Evolutionary conservation across 2,888 invertebrate genomes (phyloP), one percentile per base, ranked within the genome.

Genomic region (Dasysyrphus tricinctus): DNA sequence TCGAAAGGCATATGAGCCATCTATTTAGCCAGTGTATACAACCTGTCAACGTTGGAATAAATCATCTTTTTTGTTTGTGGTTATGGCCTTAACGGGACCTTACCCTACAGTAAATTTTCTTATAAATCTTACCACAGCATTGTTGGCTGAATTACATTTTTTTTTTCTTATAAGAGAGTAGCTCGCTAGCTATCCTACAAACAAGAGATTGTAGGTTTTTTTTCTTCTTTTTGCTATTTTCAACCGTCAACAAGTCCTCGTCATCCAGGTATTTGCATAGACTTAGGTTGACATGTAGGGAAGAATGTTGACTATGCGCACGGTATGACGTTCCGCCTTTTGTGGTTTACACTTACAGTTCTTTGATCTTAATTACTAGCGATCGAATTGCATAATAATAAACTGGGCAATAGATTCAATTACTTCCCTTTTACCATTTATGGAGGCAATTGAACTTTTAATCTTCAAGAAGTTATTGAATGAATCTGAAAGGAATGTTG

Each of bases 351-450:
- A 82, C 79, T 75, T 82, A 86, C 86, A 82, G 86, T 86, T 79
- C 82, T 86, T 86, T 86, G 86, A 86, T 86, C 86, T 86, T 82
- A 82, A 86, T 86, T 86, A 54, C 78, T 75, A 65, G 72, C 82
- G 86, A 86, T 86, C 32, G 82, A 65, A 86, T 82, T 82, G 86
- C 86, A 86, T 86, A 82, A 86, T 86, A 82, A 86, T 79, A 82
- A 79, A 86, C 82, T 79, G 86, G 74, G 79, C 86, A 79, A 57
- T 49, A 44, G 72, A 42, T 82, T 70, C 59, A 75, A 79, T 79
- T 82, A 85, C 74, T 78, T 86, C 79, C 74, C 74, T 49, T 76
- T 72, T 39, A 51, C 49, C 42, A 19, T 67, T 34, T 74, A 59
- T 69, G 63, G 61, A 78, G 82, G 82, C 82, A 63, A 82, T 82